A percentile compares a stretch with the other conserved stretches of the same genome.
Evolutionary conservation across 1,140 invertebrate genomes (phyloP).

Genomic region (Plodia interpunctella): DNA sequence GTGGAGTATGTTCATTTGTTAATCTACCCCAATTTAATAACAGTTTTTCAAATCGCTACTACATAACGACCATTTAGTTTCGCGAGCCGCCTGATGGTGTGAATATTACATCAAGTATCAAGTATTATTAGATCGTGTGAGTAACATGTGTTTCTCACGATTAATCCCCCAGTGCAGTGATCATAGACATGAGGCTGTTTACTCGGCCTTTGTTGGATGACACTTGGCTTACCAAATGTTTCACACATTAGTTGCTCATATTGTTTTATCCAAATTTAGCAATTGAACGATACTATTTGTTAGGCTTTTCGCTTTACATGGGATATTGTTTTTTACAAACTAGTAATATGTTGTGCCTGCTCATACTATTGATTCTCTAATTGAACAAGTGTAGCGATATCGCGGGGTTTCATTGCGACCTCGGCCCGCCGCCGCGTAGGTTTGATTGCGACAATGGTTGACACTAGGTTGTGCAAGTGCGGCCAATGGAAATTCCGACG

Average conservation of each 20-base stretch:
- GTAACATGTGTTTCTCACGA: slow-evolving; percentile 30
- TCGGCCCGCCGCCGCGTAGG: slow-evolving; percentile 37
- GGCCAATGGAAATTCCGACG: slow-evolving; percentile 56
- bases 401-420: slow-evolving; percentile 33
- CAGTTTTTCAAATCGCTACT: slow-evolving; percentile 1
- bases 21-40: background rate
- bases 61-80: slow-evolving; percentile 5
- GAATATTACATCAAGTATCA: slow-evolving; percentile 24
- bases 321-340: too few relatives aligned
- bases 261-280: background rate
- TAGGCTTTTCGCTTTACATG: too few relatives aligned
- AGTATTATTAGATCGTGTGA: slow-evolving; percentile 26
- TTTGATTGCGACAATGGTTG: slow-evolving; percentile 67
- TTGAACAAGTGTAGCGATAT: slow-evolving; percentile 72
- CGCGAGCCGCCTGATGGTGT: slow-evolving; percentile 20
- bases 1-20: too few relatives aligned
- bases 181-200: slow-evolving; percentile 25
- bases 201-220: slow-evolving; percentile 22
- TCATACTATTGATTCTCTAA: slow-evolving; percentile 49
- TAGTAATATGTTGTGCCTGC: slow-evolving; percentile 24
- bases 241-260: slow-evolving; percentile 12
- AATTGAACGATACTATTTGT: background rate
- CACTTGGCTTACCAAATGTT: slow-evolving; percentile 24
- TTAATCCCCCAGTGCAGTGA: slow-evolving; percentile 22
- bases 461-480: slow-evolving; percentile 64